phyloP scores from a whole-genome alignment of 2,113 vertebrate species.

The Oncorhynchus mykiss region DNA sequence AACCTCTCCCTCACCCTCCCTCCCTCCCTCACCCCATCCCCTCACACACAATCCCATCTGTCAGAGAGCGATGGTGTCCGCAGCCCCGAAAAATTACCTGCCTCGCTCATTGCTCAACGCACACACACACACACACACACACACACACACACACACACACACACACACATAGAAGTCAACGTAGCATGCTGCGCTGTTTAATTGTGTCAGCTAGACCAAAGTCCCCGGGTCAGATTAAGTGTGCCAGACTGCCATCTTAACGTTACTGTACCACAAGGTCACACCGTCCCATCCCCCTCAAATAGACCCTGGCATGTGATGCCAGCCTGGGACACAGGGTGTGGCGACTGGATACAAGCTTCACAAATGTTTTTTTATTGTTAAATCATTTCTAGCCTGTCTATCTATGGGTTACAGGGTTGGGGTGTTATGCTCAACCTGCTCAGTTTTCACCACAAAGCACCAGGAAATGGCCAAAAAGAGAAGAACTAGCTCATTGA shows the following conservation, averaged over 20 bases:
- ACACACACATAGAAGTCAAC: conserved; percentile 43
- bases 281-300: not conserved
- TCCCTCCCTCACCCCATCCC: too few species aligned
- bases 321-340: too few species aligned
- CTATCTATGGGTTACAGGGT: too few species aligned
- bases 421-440: too few species aligned
- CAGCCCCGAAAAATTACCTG: conserved; percentile 54
- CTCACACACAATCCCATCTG: conserved; percentile 33
- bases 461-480: too few species aligned
- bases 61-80: conserved; percentile 49
- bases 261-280: not conserved
- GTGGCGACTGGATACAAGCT: too few species aligned
- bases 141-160: not conserved
- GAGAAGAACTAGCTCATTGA: not conserved
- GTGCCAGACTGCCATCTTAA: conserved; percentile 3
- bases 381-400: too few species aligned
- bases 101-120: not conserved
- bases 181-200: conserved; percentile 37
- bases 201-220: conserved; percentile 38
- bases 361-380: too few species aligned
- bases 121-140: conserved; percentile 13
- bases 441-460: too few species aligned
- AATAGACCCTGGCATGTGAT: not conserved
- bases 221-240: conserved; percentile 25
- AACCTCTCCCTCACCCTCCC: too few species aligned